Evolutionary conservation across 92 coral and sea anemone species (phyloP).

Genomic region (Siderastrea siderea): DNA sequence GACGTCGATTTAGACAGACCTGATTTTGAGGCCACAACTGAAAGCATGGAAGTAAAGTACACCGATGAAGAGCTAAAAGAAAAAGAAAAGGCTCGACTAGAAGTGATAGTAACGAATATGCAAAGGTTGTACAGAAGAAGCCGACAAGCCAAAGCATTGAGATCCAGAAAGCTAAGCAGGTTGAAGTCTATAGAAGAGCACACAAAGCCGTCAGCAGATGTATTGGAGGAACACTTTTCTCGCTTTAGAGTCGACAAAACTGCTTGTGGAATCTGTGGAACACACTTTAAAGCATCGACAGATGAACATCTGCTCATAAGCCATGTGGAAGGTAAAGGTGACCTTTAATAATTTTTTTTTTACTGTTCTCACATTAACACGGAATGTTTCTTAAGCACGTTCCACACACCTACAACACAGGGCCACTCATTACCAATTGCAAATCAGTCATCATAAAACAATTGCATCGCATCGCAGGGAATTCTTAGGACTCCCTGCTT

Average conservation of each 20-base stretch:
- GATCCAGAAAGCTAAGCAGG: slow-evolving; percentile 12
- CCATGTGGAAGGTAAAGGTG: slow-evolving; percentile 13
- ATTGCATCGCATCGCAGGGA: no score
- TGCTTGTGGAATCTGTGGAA: slow-evolving; percentile 86
- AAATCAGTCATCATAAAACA: no score
- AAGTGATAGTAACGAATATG: slow-evolving; percentile 18
- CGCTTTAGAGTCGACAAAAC: slow-evolving; percentile 77
- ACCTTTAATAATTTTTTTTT: not conserved
- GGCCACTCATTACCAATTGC: no score
- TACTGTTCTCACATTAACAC: not conserved
- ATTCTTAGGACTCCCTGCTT: no score
- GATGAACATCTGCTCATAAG: slow-evolving; percentile 4
- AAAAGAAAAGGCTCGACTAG: slow-evolving; percentile 18
- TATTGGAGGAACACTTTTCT: slow-evolving; percentile 48
- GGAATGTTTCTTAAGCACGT: not conserved
- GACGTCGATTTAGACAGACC: not conserved
- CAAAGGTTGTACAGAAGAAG: slow-evolving; percentile 43
- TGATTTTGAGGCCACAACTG: slow-evolving; percentile 9
- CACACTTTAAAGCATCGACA: not conserved
- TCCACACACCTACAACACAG: not conserved
- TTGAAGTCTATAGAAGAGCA: slow-evolving; percentile 18
- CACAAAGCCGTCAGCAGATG: not conserved
- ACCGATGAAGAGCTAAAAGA: slow-evolving; percentile 49
- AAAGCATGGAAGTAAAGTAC: slow-evolving; percentile 1
- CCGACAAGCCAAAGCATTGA: not conserved